Evolutionary conservation across 2,113 vertebrate genomes (phyloP).

Genomic region (Erpornis zantholeuca): DNA sequence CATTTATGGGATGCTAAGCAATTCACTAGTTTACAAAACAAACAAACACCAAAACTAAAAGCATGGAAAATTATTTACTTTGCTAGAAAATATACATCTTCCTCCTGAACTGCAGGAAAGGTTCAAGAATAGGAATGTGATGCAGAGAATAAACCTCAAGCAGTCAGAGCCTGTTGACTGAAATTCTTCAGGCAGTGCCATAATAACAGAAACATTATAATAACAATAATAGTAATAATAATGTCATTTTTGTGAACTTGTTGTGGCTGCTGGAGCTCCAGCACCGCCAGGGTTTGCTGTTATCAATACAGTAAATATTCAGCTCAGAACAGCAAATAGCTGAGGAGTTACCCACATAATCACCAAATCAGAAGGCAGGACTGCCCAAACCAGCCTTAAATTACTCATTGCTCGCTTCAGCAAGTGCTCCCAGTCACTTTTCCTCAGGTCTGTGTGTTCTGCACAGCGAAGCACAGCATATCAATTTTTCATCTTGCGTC

Average conservation of each 20-base stretch:
- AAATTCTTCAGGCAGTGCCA: not conserved
- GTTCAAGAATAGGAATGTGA: not conserved
- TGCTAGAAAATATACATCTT: not conserved
- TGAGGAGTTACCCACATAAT: slow-evolving; percentile 1
- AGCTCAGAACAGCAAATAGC: slow-evolving; percentile 12
- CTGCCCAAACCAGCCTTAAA: slow-evolving; percentile 45
- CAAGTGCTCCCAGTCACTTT: slow-evolving; percentile 33
- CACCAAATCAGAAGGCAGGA: slow-evolving; percentile 16
- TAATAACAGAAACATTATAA: not conserved
- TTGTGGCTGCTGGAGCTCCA: not conserved
- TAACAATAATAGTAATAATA: not conserved
- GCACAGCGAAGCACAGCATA: slow-evolving; percentile 34
- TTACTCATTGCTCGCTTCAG: slow-evolving; percentile 22
- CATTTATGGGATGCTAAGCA: not conserved
- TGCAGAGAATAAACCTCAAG: not conserved
- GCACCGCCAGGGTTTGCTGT: not conserved
- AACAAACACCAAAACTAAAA: not conserved
- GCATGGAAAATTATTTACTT: not conserved
- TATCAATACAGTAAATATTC: slow-evolving; percentile 6
- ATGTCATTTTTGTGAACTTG: slow-evolving; percentile 6
- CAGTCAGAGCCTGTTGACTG: not conserved
- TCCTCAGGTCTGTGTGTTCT: slow-evolving; percentile 36
- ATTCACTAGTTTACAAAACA: not conserved
- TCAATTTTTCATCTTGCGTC: slow-evolving; percentile 61
- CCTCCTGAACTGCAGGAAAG: not conserved